Evolutionary conservation across 1,140 invertebrate genomes (phyloP).

Genomic region (Eriocheir sinensis): DNA sequence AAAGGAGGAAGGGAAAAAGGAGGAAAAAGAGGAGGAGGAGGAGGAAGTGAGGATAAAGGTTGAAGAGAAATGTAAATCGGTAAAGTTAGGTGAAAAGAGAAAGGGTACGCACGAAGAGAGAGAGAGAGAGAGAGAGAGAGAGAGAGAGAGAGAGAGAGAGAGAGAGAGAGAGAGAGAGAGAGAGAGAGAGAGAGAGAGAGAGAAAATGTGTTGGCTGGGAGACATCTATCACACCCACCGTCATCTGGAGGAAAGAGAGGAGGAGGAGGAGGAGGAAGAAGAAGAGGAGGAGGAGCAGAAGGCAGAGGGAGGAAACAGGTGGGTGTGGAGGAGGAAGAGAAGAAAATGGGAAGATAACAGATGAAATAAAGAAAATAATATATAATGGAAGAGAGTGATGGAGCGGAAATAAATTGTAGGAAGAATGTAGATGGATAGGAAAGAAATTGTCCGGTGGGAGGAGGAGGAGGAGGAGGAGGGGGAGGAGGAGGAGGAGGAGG

Average conservation of each 20-base stretch:
- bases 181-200: constrained; percentile 22
- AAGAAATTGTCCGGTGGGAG: too few relatives aligned
- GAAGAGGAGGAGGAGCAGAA: neutral
- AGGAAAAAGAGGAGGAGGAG: too few relatives aligned
- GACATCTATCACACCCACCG: too few relatives aligned
- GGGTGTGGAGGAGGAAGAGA: neutral
- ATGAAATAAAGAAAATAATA: neutral
- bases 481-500: too few relatives aligned
- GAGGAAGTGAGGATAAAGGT: neutral
- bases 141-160: neutral
- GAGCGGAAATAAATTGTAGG: neutral
- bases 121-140: neutral
- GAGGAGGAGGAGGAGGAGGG: too few relatives aligned
- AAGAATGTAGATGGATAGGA: neutral
- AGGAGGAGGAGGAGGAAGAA: too few relatives aligned
- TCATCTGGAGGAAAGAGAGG: too few relatives aligned
- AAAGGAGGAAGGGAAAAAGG: too few relatives aligned
- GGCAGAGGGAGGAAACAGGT: neutral
- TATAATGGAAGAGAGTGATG: neutral
- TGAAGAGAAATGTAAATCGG: constrained; percentile 7
- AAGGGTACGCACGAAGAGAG: too few relatives aligned
- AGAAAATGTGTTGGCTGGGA: too few relatives aligned
- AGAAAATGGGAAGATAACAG: too few relatives aligned
- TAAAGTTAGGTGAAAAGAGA: neutral
- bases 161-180: constrained; percentile 12